Conservation (phyloP, 1,140 invertebrate genomes). For the Laupala kohalensis region DNA sequence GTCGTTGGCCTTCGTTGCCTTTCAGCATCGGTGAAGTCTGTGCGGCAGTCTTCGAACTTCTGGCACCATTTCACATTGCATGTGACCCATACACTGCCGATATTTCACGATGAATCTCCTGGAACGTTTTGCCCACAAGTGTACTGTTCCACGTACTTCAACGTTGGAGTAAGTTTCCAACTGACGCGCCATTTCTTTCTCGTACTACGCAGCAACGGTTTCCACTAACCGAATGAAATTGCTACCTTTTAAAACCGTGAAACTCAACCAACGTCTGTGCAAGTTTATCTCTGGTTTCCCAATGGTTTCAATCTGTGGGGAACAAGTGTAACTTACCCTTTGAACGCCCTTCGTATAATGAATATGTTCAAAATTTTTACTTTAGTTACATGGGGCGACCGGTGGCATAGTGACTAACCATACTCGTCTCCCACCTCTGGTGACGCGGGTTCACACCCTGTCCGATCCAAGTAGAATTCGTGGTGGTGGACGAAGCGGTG, state of each 20-base stretch:
- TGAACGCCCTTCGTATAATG: neutral
- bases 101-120: neutral
- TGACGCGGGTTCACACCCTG: too few relatives aligned
- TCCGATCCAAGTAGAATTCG: too few relatives aligned
- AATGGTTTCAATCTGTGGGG: neutral
- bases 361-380: too few relatives aligned
- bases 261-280: neutral
- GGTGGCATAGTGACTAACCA: too few relatives aligned
- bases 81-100: neutral
- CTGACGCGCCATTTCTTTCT: neutral
- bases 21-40: neutral
- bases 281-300: neutral
- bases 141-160: neutral
- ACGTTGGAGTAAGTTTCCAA: slow-evolving; percentile 2
- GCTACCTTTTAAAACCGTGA: neutral
- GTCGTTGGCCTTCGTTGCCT: slow-evolving; percentile 1
- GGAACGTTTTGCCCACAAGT: neutral
- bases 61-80: neutral
- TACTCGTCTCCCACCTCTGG: too few relatives aligned
- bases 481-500: too few relatives aligned
- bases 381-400: too few relatives aligned
- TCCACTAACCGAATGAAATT: neutral
- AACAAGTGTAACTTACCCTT: neutral
- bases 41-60: neutral
- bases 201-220: neutral